Conservation (phyloP, 2,113 vertebrate species). For the Urocolius indicus region DNA sequence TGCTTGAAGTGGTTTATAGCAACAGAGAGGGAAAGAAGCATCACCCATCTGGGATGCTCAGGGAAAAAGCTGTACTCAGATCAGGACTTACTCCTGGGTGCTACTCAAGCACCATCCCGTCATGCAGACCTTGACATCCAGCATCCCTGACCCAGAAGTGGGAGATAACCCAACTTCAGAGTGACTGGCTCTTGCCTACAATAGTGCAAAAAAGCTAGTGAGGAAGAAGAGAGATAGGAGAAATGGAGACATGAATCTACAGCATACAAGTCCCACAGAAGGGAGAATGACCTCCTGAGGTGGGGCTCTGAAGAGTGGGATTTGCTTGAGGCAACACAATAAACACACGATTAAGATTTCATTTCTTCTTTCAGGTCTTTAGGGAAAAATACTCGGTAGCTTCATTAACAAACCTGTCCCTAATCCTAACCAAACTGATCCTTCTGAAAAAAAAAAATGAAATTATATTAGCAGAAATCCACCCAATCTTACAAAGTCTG, state of each 20-base stretch:
- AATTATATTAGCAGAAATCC: conserved; percentile 20
- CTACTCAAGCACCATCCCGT: background rate
- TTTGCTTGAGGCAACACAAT: background rate
- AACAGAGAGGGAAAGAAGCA: background rate
- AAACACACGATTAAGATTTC: background rate
- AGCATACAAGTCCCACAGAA: fast-evolving
- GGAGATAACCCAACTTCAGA: background rate
- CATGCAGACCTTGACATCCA: background rate
- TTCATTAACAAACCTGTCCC: conserved; percentile 36
- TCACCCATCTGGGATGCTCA: background rate
- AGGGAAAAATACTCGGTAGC: background rate
- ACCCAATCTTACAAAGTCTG: background rate
- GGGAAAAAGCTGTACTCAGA: background rate
- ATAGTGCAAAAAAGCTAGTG: background rate
- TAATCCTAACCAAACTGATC: conserved; percentile 18
- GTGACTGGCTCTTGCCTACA: background rate
- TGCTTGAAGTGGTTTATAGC: background rate
- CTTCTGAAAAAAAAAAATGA: background rate
- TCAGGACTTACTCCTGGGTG: background rate
- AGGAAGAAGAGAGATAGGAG: background rate
- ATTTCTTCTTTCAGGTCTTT: background rate
- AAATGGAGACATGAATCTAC: background rate
- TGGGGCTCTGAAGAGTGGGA: background rate
- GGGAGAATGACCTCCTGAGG: background rate
- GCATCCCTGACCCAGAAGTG: background rate